phyloP scores from a whole-genome alignment of 2,888 invertebrate species.

The Drosophila rellima region DNA sequence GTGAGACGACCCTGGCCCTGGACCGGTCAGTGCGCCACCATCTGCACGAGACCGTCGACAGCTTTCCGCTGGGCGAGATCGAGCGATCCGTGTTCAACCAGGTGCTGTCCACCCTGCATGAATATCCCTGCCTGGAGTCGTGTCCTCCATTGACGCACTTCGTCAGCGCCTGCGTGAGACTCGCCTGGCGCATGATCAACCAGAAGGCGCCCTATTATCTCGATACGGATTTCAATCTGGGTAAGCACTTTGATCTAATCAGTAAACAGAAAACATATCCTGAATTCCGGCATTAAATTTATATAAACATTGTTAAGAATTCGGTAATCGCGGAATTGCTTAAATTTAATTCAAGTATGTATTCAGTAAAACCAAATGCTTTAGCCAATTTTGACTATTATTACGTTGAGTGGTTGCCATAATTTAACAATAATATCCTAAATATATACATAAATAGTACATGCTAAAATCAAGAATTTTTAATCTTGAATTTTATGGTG shows the following conservation, averaged over 20 bases:
- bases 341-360: too few species aligned
- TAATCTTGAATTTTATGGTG: too few species aligned
- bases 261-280: too few species aligned
- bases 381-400: too few species aligned
- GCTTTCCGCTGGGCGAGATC: slow-evolving; percentile 90
- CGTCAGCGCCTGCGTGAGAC: slow-evolving; percentile 92
- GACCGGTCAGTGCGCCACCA: slow-evolving; percentile 88
- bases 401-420: too few species aligned
- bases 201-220: slow-evolving; percentile 89
- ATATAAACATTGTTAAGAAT: too few species aligned
- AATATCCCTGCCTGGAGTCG: slow-evolving; percentile 94
- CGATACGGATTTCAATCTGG: slow-evolving; percentile 90
- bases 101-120: slow-evolving; percentile 95
- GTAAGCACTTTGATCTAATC: slow-evolving; percentile 76
- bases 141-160: slow-evolving; percentile 93
- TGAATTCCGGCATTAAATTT: too few species aligned
- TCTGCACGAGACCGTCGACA: slow-evolving; percentile 90
- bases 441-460: too few species aligned
- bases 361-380: too few species aligned
- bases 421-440: too few species aligned
- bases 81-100: slow-evolving; percentile 89
- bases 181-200: slow-evolving; percentile 95
- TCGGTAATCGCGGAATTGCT: too few species aligned
- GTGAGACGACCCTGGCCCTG: slow-evolving; percentile 86
- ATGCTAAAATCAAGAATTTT: too few species aligned